Conservation (phyloP, 2,113 vertebrate species). For the Ovis canadensis region DNA sequence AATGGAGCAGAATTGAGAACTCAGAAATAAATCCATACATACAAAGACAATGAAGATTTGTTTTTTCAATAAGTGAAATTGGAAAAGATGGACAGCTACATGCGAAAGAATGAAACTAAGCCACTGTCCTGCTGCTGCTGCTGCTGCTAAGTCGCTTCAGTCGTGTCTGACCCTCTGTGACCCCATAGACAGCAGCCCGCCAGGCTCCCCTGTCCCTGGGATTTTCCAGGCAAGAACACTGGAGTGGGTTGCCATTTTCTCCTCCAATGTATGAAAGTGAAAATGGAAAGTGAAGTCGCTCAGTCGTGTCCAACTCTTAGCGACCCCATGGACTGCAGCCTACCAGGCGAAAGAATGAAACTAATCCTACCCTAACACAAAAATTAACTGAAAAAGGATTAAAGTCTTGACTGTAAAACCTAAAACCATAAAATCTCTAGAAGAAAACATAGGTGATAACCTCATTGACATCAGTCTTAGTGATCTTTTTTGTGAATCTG, state of each 20-base stretch:
- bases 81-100: neutral
- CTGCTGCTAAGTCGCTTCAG: too few relatives aligned
- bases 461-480: neutral
- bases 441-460: neutral
- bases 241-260: too few relatives aligned
- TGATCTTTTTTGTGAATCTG: neutral
- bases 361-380: neutral
- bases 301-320: too few relatives aligned
- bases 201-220: too few relatives aligned
- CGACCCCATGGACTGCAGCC: too few relatives aligned
- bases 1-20: neutral
- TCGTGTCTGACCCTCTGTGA: too few relatives aligned
- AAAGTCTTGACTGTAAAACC: neutral
- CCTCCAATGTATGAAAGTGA: too few relatives aligned
- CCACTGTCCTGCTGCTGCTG: neutral
- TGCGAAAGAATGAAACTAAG: neutral
- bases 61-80: neutral
- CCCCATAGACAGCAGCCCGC: too few relatives aligned
- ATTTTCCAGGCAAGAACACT: too few relatives aligned
- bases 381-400: neutral
- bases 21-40: neutral
- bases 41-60: neutral
- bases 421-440: neutral
- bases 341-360: neutral
- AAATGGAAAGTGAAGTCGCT: too few relatives aligned